A percentile compares a stretch with the other conserved stretches of the same genome.
Evolutionary conservation across 2,113 vertebrate species (phyloP).

Genomic region (Mesoclemmys tuberculata): DNA sequence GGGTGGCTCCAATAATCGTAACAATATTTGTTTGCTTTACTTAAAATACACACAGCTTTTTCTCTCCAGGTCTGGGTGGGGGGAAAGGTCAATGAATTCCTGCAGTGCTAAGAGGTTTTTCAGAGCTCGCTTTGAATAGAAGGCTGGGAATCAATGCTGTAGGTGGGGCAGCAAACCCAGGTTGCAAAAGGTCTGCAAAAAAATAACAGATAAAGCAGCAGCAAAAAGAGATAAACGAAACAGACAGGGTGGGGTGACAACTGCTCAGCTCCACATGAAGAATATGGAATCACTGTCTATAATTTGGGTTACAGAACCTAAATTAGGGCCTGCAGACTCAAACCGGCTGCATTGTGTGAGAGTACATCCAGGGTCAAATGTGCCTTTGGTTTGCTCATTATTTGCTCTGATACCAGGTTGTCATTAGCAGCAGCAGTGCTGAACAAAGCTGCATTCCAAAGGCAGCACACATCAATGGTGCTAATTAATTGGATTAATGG

Average conservation of each 20-base stretch:
- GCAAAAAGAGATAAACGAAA: constrained; percentile 37
- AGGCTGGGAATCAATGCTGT: constrained; percentile 72
- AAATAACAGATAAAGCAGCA: background rate
- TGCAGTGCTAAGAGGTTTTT: constrained; percentile 64
- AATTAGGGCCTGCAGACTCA: constrained; percentile 42
- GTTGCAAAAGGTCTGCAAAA: constrained; percentile 52
- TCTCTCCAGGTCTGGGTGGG: constrained; percentile 51
- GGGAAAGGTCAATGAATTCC: constrained; percentile 75
- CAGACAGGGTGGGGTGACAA: constrained; percentile 38
- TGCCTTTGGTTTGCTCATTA: constrained; percentile 76
- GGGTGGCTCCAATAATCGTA: background rate
- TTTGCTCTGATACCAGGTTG: constrained; percentile 74
- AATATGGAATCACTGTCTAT: constrained; percentile 63
- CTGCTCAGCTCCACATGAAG: constrained; percentile 37
- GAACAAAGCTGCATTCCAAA: constrained; percentile 90
- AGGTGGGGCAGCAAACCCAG: constrained; percentile 63
- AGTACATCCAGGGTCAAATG: constrained; percentile 72
- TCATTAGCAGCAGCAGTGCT: constrained; percentile 77
- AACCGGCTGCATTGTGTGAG: constrained; percentile 49
- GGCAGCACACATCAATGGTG: constrained; percentile 88
- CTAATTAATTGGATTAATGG: constrained; percentile 99
- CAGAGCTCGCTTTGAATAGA: constrained; percentile 46
- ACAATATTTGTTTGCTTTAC: constrained; percentile 63
- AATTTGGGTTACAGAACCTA: constrained; percentile 54
- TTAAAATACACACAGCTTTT: constrained; percentile 71